Evolutionary conservation across 2,797 vertebrate species (phyloP).

Genomic region (Crenichthys baileyi): DNA sequence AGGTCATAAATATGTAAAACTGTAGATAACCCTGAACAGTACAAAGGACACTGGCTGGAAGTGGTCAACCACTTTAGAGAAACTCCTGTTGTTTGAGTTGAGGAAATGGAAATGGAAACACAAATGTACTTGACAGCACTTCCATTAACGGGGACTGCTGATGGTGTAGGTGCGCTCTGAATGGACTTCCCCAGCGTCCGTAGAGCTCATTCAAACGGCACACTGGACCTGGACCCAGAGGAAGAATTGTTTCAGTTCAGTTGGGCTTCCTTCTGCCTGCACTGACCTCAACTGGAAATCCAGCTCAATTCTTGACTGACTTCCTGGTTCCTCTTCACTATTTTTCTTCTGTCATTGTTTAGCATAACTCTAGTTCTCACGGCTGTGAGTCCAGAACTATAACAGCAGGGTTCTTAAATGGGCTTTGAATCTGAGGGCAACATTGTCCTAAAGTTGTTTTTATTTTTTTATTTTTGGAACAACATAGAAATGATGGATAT

Average conservation of each 20-base stretch:
- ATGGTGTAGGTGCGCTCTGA: constrained; percentile 11
- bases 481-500: background rate
- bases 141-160: background rate
- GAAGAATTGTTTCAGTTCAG: constrained; percentile 53
- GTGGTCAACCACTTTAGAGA: background rate
- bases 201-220: constrained; percentile 35
- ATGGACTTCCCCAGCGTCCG: constrained; percentile 17
- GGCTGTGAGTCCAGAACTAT: background rate
- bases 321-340: constrained; percentile 17
- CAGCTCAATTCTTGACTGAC: constrained; percentile 18
- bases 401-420: background rate
- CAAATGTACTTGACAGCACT: background rate
- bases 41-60: too few species aligned
- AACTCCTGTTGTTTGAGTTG: background rate
- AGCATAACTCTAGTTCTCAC: constrained; percentile 2
- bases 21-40: background rate
- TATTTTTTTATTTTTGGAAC: background rate
- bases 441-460: background rate
- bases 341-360: background rate
- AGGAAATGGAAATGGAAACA: background rate
- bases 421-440: background rate
- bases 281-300: constrained; percentile 13
- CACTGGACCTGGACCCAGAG: constrained; percentile 35
- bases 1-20: background rate
- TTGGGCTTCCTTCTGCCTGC: constrained; percentile 24